These are phyloP conservation scores for Pachyuromys duprasi DNA, from an alignment of 2,797 vertebrate species.

Conservation along the genomic window DNA sequence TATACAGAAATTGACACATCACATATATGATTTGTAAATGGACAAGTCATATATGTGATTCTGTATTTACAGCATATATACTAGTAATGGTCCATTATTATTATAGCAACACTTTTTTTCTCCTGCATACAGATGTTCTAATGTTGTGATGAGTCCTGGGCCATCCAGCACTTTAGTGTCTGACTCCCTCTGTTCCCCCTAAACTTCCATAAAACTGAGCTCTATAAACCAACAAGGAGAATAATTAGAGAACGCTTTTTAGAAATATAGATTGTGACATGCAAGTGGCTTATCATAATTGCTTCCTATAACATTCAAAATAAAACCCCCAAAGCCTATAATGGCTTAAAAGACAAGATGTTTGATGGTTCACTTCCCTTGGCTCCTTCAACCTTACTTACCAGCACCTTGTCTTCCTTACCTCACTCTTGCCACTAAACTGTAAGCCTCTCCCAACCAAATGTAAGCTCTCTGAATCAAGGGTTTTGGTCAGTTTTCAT, in stretches of 20 bases:
- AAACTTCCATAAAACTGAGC: neutral
- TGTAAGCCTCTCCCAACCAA: neutral
- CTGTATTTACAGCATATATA: neutral
- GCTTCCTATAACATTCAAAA: conserved; percentile 1
- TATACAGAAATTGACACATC: neutral
- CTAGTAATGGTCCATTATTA: conserved; percentile 11
- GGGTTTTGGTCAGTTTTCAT: conserved; percentile 6
- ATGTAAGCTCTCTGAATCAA: neutral
- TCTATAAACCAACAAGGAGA: neutral
- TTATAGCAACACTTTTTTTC: neutral
- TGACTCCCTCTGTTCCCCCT: neutral
- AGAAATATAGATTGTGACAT: conserved; percentile 12
- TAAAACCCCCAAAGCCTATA: neutral
- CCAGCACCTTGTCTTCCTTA: neutral
- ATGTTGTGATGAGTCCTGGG: neutral
- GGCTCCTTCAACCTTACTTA: neutral
- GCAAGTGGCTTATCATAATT: neutral
- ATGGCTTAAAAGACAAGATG: neutral
- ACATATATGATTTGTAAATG: neutral
- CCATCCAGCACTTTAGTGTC: neutral
- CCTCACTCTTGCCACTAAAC: neutral
- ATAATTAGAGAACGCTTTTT: conserved; percentile 43
- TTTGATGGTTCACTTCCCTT: neutral
- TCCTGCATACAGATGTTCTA: no score
- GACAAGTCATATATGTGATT: neutral